A percentile compares a stretch with the other conserved stretches of the same genome.
phyloP scores from a whole-genome alignment of 2,113 vertebrate genomes.

The Mirounga angustirostris region DNA sequence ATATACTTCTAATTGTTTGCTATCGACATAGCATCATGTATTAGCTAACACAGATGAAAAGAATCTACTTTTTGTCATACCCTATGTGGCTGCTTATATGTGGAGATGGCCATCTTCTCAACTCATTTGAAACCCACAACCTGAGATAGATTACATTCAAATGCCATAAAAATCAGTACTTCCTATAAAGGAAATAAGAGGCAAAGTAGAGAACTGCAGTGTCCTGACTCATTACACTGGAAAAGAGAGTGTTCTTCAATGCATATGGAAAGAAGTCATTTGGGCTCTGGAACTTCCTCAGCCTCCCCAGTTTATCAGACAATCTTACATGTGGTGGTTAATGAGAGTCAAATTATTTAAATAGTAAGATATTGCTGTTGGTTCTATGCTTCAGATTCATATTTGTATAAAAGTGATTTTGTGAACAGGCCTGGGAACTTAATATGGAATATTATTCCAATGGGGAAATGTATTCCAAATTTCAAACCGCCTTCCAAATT shows the following conservation, averaged over 20 bases:
- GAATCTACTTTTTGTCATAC: background rate
- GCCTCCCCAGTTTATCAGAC: background rate
- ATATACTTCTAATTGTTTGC: background rate
- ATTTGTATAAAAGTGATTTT: conserved; percentile 41
- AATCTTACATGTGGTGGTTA: background rate
- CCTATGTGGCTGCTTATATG: background rate
- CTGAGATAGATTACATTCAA: background rate
- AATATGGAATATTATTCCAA: background rate
- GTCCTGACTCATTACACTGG: background rate
- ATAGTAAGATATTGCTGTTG: background rate
- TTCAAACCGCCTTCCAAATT: conserved; percentile 31
- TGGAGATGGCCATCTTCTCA: background rate
- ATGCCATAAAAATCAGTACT: background rate
- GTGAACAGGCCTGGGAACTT: background rate
- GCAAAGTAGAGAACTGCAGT: background rate
- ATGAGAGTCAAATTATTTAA: background rate
- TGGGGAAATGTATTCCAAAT: background rate
- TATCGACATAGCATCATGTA: background rate
- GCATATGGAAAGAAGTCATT: background rate
- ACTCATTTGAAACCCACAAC: background rate
- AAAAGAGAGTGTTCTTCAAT: background rate
- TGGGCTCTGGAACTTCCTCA: background rate
- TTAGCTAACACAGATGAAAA: background rate
- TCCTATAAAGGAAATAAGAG: background rate
- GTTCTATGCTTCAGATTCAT: background rate